phyloP scores from a whole-genome alignment of 2,113 vertebrate genomes.

The Hemicordylus capensis region DNA sequence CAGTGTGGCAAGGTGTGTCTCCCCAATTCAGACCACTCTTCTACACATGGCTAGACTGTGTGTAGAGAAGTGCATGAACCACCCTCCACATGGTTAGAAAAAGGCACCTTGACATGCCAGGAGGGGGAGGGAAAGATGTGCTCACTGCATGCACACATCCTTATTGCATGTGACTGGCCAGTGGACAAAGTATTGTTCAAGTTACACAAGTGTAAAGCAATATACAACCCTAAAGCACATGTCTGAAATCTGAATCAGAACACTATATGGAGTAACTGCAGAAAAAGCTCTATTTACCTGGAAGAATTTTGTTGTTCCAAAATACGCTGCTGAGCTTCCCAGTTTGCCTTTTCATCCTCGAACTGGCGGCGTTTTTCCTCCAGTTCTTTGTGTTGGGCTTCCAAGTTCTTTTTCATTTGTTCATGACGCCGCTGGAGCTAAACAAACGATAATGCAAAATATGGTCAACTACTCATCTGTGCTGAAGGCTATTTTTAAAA shows the following conservation, averaged over 20 bases:
- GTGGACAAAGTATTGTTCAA: no score
- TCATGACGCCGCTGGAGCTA: constrained; percentile 96
- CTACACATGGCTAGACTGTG: no score
- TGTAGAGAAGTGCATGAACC: no score
- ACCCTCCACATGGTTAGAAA: no score
- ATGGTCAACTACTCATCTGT: not conserved
- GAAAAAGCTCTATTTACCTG: constrained; percentile 75
- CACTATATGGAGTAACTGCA: not conserved
- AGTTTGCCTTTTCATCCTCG: constrained; percentile 92
- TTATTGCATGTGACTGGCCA: no score
- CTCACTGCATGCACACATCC: no score
- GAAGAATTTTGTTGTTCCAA: constrained; percentile 96
- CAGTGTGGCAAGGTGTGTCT: no score
- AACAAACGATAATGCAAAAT: not conserved
- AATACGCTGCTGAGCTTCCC: constrained; percentile 93
- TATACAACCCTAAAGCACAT: not conserved
- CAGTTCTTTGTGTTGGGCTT: constrained; percentile 96
- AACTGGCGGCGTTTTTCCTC: constrained; percentile 96
- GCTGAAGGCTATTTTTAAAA: no score
- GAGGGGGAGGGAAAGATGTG: no score
- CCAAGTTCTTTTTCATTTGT: constrained; percentile 99
- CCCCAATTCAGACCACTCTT: no score
- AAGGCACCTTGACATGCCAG: no score
- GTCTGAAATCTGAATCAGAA: not conserved
- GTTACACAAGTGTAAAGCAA: not conserved